Percentiles rank a stretch among this genome's conserved stretches.
Conservation (phyloP, 1,140 invertebrate species). For the Lordiphosa clarofinis region DNA sequence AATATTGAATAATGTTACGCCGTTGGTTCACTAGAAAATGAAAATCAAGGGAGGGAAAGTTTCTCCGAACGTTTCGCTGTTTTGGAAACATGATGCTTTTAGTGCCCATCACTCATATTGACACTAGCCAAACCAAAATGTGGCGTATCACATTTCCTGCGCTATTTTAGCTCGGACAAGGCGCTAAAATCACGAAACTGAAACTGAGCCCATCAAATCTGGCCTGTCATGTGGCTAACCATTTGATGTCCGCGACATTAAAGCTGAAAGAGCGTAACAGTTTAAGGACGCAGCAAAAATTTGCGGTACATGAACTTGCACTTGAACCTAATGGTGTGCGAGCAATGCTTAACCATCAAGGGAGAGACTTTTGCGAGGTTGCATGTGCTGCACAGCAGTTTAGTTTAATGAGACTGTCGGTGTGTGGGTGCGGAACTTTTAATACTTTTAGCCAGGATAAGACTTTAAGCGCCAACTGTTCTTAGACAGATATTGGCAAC, state of each 20-base stretch:
- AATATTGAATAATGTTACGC: too few species aligned
- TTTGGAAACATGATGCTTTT: conserved; percentile 3
- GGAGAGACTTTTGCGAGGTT: conserved; percentile 4
- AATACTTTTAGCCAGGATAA: conserved; percentile 19
- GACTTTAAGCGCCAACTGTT: conserved; percentile 23
- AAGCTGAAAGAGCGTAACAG: conserved; percentile 8
- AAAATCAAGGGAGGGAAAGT: too few species aligned
- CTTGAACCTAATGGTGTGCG: conserved; percentile 18
- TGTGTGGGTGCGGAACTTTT: conserved; percentile 8
- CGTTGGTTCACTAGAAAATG: too few species aligned
- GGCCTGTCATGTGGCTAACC: conserved; percentile 5
- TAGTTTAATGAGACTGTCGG: conserved; percentile 19
- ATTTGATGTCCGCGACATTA: conserved; percentile 1
- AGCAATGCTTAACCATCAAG: conserved; percentile 1
- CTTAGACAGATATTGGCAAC: conserved; percentile 16
- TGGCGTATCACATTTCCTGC: conserved; percentile 9
- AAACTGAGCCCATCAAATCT: conserved; percentile 8
- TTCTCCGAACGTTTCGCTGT: background rate
- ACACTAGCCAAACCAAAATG: conserved; percentile 8
- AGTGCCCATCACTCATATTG: conserved; percentile 10
- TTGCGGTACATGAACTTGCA: conserved; percentile 17
- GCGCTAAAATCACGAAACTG: conserved; percentile 1
- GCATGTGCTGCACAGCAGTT: conserved; percentile 10
- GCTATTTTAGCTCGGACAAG: background rate
- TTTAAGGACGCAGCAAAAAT: conserved; percentile 15